phyloP scores from a whole-genome alignment of 2,888 invertebrate species.

The Chalcis sispes region DNA sequence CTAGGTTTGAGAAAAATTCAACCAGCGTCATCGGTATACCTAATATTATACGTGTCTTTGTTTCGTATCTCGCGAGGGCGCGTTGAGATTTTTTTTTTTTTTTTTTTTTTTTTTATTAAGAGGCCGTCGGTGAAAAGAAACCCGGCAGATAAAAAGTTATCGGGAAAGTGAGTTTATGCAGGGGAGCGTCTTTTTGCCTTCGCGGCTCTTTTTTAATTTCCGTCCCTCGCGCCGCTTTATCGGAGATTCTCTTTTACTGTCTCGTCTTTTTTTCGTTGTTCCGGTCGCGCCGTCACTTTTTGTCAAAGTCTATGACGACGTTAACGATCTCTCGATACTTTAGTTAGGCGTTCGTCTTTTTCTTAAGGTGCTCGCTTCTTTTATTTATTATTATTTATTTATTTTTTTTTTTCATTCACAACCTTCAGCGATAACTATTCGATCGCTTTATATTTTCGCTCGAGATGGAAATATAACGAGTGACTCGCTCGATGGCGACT shows the following conservation, averaged over 20 bases:
- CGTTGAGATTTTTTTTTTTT: background rate
- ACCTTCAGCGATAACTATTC: no score
- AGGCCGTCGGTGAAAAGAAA: background rate
- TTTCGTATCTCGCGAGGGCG: background rate
- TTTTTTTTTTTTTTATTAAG: background rate
- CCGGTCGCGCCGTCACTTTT: background rate
- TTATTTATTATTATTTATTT: no score
- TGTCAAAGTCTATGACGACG: background rate
- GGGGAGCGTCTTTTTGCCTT: background rate
- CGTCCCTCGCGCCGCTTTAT: slow-evolving; percentile 7
- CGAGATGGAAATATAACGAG: no score
- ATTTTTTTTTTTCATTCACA: no score
- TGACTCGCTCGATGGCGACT: no score
- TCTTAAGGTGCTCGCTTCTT: no score
- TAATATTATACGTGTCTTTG: no score
- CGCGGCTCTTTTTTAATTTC: slow-evolving; percentile 32
- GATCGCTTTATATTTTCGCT: no score
- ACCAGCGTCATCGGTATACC: no score
- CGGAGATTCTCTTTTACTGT: background rate
- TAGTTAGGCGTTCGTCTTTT: background rate
- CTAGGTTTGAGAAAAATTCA: no score
- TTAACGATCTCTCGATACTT: slow-evolving; percentile 20
- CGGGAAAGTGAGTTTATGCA: slow-evolving; percentile 1
- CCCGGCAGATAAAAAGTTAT: slow-evolving; percentile 31
- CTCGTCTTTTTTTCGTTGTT: background rate